phyloP scores from a whole-genome alignment of 2,888 invertebrate species.

The Zygaena filipendulae region DNA sequence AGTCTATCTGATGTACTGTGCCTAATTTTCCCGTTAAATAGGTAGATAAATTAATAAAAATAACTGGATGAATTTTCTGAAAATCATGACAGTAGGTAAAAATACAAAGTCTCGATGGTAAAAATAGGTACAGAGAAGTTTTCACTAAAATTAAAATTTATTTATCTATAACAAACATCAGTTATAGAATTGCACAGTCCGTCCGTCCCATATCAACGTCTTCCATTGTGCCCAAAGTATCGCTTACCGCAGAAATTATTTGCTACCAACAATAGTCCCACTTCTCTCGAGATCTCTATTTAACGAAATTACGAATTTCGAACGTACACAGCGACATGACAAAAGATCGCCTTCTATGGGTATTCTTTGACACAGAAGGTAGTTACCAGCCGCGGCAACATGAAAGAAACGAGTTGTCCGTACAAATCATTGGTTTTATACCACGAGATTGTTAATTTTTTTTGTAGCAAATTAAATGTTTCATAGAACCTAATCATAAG shows the following conservation, averaged over 20 bases:
- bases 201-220: conserved; percentile 47
- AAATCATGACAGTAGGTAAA: too few relatives aligned
- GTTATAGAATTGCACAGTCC: conserved; percentile 26
- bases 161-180: too few relatives aligned
- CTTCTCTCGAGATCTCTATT: conserved; percentile 46
- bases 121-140: too few relatives aligned
- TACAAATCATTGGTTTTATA: conserved; percentile 9
- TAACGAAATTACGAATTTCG: conserved; percentile 57
- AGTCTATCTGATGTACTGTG: too few relatives aligned
- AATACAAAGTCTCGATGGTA: too few relatives aligned
- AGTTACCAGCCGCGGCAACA: conserved; percentile 34
- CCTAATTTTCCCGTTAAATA: too few relatives aligned
- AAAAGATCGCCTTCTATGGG: neutral
- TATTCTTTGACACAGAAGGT: neutral
- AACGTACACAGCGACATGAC: conserved; percentile 19
- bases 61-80: too few relatives aligned
- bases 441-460: too few relatives aligned
- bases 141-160: too few relatives aligned
- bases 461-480: too few relatives aligned
- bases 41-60: too few relatives aligned
- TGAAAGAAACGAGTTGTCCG: conserved; percentile 26
- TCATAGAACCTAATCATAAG: too few relatives aligned
- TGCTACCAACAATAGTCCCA: conserved; percentile 44
- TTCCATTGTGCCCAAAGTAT: conserved; percentile 50
- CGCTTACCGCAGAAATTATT: conserved; percentile 65